Base-by-base conservation (phyloP, 2,113 vertebrate species). In the human (Homo sapiens) region DNA sequence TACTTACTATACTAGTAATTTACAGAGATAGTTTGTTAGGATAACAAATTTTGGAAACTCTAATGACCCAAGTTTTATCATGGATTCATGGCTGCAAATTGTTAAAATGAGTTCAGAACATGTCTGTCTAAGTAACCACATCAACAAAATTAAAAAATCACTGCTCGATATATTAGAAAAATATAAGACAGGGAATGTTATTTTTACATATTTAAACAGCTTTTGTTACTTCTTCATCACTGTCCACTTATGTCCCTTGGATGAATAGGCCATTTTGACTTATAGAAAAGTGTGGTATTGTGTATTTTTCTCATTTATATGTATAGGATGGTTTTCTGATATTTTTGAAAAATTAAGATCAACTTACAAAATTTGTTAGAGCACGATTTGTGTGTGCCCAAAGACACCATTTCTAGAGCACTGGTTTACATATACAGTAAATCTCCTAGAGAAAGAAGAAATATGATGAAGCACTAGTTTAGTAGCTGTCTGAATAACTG, bases 1-100 rank as follows among this genome's bases (percentile, higher is more conserved):
- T 96, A 48, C 89, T 97, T 97, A 75, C 97, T 98, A 98, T 97
- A 97, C 81, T 97, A 97, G 97, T 98, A 98, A 97, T 98, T 98
- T 98, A 90, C 40, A 94, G 85, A 97, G 98, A 97, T 97, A 98
- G 82, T 93, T 96, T 96, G 82, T 95, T 98, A 97, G 48, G 90
- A 32, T 96, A 97, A 98, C 97, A 97, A 90, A 98, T 96, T 98
- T 96, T 70, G 0, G 75, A 96, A 97, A 97, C 12, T 22, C 82
- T 97, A 96, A 97, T 98, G 95, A 98, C 84, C 96, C 93, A 98
- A 97, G 68, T 98, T 97, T 96, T 98, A 89, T 98, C 90, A 3
- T 96, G 45, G 52, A 57, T 93, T 88, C 93, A 96, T 0, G 57
- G 92, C 35, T 32, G 0, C 43, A 96, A 86, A 97, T 97, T 98